Conservation (phyloP, 2,888 invertebrate genomes). For the Acronicta aceris region DNA sequence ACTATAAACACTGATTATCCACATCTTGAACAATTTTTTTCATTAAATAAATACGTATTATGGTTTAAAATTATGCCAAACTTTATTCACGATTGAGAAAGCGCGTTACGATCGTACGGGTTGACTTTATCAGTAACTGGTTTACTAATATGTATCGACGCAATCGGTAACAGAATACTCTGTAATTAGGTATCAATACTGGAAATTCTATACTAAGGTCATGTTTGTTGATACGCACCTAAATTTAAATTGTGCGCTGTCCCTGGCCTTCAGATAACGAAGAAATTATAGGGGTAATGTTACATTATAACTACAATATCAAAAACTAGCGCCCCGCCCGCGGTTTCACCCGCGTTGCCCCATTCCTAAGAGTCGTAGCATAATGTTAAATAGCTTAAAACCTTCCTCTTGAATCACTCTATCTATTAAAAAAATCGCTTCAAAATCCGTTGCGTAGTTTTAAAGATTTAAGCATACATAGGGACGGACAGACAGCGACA, state of each 20-base stretch:
- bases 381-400: too few species aligned
- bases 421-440: too few species aligned
- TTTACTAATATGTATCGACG: constrained; percentile 1
- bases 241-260: constrained; percentile 25
- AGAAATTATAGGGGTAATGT: constrained; percentile 17
- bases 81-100: background rate
- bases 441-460: too few species aligned
- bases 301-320: background rate
- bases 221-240: constrained; percentile 42
- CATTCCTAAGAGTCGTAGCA: too few species aligned
- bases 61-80: too few species aligned
- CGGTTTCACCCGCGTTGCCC: too few species aligned
- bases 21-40: background rate
- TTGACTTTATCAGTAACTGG: background rate
- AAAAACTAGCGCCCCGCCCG: too few species aligned
- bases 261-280: constrained; percentile 44
- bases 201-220: constrained; percentile 51
- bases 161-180: constrained; percentile 12
- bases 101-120: background rate
- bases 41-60: background rate
- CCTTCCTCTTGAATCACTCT: too few species aligned
- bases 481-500: too few species aligned
- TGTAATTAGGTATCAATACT: constrained; percentile 23
- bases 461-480: too few species aligned
- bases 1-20: constrained; percentile 7